Conservation (phyloP, 2,797 vertebrate genomes). For the Capromys pilorides region DNA sequence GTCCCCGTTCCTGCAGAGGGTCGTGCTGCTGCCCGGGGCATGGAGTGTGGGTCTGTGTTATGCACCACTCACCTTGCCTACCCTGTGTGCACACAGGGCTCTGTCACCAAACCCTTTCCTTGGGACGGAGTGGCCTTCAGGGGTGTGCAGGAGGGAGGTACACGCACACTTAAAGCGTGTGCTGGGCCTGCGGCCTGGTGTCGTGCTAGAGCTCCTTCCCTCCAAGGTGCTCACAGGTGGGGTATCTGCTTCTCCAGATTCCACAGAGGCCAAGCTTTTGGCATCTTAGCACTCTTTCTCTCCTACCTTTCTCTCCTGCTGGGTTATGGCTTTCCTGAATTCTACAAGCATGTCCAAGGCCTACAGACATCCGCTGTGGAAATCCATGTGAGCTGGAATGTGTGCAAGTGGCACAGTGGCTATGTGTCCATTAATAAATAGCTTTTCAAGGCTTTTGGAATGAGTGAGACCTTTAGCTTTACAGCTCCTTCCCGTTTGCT, state of each 20-base stretch:
- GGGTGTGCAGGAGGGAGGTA: not conserved
- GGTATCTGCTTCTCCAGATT: not conserved
- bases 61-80: not conserved
- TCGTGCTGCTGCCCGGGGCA: not conserved
- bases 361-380: not conserved
- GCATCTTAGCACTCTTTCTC: not conserved
- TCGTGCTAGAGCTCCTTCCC: not conserved
- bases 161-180: too few species aligned
- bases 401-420: not conserved
- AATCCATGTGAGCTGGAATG: conserved; percentile 41
- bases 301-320: not conserved
- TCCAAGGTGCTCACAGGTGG: not conserved
- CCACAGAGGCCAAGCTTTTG: not conserved
- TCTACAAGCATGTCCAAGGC: conserved; percentile 28
- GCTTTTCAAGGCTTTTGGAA: conserved; percentile 39
- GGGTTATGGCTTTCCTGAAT: conserved; percentile 13
- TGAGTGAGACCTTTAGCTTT: conserved; percentile 44
- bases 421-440: conserved; percentile 54
- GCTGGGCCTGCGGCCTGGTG: not conserved
- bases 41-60: not conserved
- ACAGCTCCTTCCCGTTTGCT: conserved; percentile 40
- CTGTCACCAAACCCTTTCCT: not conserved
- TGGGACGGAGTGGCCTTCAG: not conserved
- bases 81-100: not conserved
- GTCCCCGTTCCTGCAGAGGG: not conserved